Evolutionary conservation across 2,888 invertebrate genomes (phyloP).

Genomic region (Drosophila neotestacea): DNA sequence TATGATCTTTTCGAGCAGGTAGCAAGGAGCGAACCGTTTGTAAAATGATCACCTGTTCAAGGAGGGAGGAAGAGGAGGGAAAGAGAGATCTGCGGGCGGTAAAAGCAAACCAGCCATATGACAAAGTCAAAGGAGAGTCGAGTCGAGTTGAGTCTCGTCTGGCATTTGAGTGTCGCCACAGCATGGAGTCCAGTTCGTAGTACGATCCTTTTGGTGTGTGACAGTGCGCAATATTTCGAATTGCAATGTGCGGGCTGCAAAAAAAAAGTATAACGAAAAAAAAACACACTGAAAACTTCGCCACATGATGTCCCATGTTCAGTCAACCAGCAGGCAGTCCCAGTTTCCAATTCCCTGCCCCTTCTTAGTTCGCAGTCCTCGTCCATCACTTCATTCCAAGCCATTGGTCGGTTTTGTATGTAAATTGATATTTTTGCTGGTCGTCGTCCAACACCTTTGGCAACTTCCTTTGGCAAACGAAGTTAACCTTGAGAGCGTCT

Average conservation of each 20-base stretch:
- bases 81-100: slow-evolving; percentile 68
- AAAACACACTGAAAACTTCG: slow-evolving; percentile 35
- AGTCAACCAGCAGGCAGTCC: slow-evolving; percentile 49
- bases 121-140: slow-evolving; percentile 60
- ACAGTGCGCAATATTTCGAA: slow-evolving; percentile 77
- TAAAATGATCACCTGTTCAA: slow-evolving; percentile 78
- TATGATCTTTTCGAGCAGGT: slow-evolving; percentile 70
- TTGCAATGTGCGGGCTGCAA: slow-evolving; percentile 74
- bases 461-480: slow-evolving; percentile 55
- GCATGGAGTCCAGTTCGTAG: slow-evolving; percentile 54
- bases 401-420: slow-evolving; percentile 49
- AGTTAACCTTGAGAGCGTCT: slow-evolving; percentile 73
- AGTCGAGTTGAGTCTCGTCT: slow-evolving; percentile 27
- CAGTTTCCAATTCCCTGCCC: neutral
- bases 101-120: slow-evolving; percentile 47
- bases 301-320: slow-evolving; percentile 69
- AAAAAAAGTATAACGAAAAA: slow-evolving; percentile 21
- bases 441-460: slow-evolving; percentile 64
- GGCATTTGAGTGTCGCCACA: slow-evolving; percentile 76
- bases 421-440: slow-evolving; percentile 74
- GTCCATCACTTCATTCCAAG: slow-evolving; percentile 1
- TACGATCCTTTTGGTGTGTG: slow-evolving; percentile 60
- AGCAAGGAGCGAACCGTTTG: slow-evolving; percentile 59
- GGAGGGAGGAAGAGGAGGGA: slow-evolving; percentile 7
- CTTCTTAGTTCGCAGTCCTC: slow-evolving; percentile 18